Base-by-base conservation (phyloP, 2,113 vertebrate species). In the Paracanthobrama guichenoti region DNA sequence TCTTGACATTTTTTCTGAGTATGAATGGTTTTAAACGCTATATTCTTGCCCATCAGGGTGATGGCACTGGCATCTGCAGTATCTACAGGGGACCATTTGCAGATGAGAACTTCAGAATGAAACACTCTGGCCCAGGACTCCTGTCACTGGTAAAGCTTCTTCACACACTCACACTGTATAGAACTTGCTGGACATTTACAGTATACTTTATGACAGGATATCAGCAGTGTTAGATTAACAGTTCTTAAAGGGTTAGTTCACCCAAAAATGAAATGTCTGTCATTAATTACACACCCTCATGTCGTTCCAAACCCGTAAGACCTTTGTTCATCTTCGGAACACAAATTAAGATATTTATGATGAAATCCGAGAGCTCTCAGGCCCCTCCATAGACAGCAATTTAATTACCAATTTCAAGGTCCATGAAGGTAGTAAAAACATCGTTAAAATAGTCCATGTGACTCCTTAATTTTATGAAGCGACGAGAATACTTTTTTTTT, bases 81-180 rank as follows among this genome's bases (percentile, higher is more conserved):
- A 97, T 99, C 90, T 99, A 99, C 79, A 95, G 97, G 60, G 98
- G 97, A 14, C 97, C 97, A 12, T 99, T 99, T 93, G 95, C 96
- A 85, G 97, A 99, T 91, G 97, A 99, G 90, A 99, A 99, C 94
- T 99, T 99, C 89, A 95, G 93, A 91, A 86, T 96, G 79, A 97
- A 96, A 81, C 97, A 99, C 86, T 95, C 92, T 35, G 92, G 94
- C 6, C 97, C 97, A 18, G 97, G 97, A 62, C 94, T 99, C 39
- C 93, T 99, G 44, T 96, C 97, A 26, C 97, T 99, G 97, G 97
- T 98, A 93, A 90, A 94, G 1, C n/a, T 18, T 59, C 18, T 22
- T n/a, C 22, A 26, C 50, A 6, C 50, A 50, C 16, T 81, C 18
- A 10, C 50, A 31, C 53, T 77, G 50, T 20, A 7, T 22, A 55